These are phyloP conservation scores for Hyperoplus lanceolatus DNA, from an alignment of 2,797 vertebrate genomes.

Conservation along the genomic window DNA sequence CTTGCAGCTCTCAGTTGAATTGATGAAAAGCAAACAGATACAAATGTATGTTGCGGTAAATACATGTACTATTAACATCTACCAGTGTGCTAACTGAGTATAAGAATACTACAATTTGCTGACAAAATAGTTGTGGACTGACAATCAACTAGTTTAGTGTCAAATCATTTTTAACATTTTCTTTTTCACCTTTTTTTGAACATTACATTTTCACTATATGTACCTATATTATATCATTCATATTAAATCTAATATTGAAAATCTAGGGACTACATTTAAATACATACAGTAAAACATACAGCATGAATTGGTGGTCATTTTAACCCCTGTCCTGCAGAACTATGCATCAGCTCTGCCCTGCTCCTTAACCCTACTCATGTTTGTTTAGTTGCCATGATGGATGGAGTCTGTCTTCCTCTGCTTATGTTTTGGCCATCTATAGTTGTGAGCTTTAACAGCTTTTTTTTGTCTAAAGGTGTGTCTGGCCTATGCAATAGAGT, in stretches of 20 bases:
- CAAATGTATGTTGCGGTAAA: background rate
- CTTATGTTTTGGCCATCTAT: slow-evolving; percentile 51
- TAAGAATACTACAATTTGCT: no score
- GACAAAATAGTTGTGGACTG: no score
- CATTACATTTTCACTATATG: background rate
- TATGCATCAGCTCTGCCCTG: slow-evolving; percentile 3
- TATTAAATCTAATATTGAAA: background rate
- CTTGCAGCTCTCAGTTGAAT: background rate
- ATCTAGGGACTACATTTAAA: slow-evolving; percentile 1
- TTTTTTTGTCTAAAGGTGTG: slow-evolving; percentile 43
- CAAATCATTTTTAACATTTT: background rate
- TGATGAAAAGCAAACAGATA: background rate
- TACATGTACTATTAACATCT: background rate
- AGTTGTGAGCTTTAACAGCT: slow-evolving; percentile 26
- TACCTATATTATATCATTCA: background rate
- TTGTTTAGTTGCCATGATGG: slow-evolving; percentile 52
- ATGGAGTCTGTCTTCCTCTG: slow-evolving; percentile 43
- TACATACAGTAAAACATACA: slow-evolving; percentile 5
- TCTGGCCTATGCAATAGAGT: slow-evolving; percentile 12
- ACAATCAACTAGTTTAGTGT: background rate
- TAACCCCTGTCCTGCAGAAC: slow-evolving; percentile 21
- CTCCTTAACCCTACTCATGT: slow-evolving; percentile 17
- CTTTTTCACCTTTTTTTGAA: background rate
- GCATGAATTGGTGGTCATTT: background rate
- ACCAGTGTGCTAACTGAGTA: background rate